Conservation (phyloP, 2,113 vertebrate species). For the Talpa occidentalis region DNA sequence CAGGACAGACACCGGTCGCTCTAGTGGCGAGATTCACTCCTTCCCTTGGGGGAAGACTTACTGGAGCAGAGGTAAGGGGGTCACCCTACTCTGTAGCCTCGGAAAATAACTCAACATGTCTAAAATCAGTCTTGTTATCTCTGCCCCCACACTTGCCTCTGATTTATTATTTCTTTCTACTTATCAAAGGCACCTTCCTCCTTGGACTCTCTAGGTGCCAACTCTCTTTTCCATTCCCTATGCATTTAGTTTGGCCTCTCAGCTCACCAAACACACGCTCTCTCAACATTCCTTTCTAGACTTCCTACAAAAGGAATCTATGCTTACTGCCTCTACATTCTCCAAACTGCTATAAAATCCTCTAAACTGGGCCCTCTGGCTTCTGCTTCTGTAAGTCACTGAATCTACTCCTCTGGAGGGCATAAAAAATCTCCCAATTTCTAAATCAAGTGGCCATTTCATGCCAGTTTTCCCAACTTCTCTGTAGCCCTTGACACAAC, state of each 20-base stretch:
- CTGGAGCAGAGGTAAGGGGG: background rate
- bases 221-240: background rate
- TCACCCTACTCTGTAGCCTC: background rate
- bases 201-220: background rate
- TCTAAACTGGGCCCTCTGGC: background rate
- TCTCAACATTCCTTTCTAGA: slow-evolving; percentile 1
- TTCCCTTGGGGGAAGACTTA: background rate
- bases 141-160: slow-evolving; percentile 3
- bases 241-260: background rate
- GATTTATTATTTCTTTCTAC: background rate
- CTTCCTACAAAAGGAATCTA: background rate
- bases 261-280: background rate
- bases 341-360: background rate
- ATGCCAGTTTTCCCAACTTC: background rate
- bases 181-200: background rate
- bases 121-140: slow-evolving; percentile 12
- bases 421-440: background rate
- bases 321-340: background rate
- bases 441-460: background rate
- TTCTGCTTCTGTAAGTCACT: background rate
- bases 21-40: background rate
- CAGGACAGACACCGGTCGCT: background rate
- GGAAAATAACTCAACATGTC: slow-evolving; percentile 11
- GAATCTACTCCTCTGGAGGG: background rate
- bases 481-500: background rate